Conservation (phyloP, 2,113 vertebrate genomes). For the Solea senegalensis region DNA sequence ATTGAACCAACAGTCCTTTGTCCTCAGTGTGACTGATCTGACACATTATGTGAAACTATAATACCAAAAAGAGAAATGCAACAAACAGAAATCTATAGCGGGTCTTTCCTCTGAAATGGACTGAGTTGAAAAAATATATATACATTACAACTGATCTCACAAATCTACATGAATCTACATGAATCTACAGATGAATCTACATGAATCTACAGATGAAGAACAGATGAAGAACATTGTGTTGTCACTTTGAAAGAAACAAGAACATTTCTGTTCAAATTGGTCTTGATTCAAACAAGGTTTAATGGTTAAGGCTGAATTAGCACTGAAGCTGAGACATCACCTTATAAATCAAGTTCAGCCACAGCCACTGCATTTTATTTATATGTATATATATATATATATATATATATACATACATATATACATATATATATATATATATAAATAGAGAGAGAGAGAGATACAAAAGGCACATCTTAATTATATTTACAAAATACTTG, state of each 20-base stretch:
- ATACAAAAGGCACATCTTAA: conserved; percentile 33
- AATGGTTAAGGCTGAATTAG: background rate
- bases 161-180: conserved; percentile 10
- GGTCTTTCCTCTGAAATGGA: conserved; percentile 15
- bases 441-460: conserved; percentile 34
- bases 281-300: background rate
- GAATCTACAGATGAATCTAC: conserved; percentile 12
- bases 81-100: conserved; percentile 7
- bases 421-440: conserved; percentile 1
- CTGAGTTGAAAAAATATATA: conserved; percentile 1
- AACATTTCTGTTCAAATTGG: conserved; percentile 10
- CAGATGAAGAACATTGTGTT: conserved; percentile 1
- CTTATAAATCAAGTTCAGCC: conserved; percentile 6
- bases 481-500: conserved; percentile 68
- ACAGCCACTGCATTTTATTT: background rate
- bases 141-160: conserved; percentile 31
- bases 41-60: background rate
- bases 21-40: background rate
- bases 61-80: conserved; percentile 7
- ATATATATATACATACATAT: background rate
- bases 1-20: background rate
- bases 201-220: background rate
- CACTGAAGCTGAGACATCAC: background rate
- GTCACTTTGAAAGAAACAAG: conserved; percentile 8
- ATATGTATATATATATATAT: conserved; percentile 3